phyloP scores from a whole-genome alignment of 2,113 vertebrate species.

The Plotosus lineatus region DNA sequence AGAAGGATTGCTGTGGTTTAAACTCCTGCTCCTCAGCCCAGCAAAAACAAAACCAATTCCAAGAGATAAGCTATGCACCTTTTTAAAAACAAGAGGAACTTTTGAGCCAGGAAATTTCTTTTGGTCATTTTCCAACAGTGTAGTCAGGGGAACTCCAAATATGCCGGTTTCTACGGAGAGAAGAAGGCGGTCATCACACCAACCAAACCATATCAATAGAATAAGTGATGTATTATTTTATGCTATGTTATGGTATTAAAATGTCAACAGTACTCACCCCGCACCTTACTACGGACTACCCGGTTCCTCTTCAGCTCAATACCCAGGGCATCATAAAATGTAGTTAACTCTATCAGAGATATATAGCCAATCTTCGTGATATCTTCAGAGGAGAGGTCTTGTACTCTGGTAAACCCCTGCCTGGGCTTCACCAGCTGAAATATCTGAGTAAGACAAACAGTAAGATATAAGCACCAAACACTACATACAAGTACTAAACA shows the following conservation, averaged over 20 bases:
- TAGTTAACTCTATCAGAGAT: slow-evolving; percentile 82
- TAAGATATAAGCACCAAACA: not conserved
- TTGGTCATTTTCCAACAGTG: slow-evolving; percentile 85
- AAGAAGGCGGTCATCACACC: not conserved
- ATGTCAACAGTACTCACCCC: slow-evolving; percentile 70
- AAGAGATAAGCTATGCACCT: slow-evolving; percentile 68
- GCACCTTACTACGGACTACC: slow-evolving; percentile 72
- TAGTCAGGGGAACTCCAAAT: slow-evolving; percentile 84
- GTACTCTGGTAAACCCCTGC: slow-evolving; percentile 79
- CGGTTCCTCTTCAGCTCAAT: slow-evolving; percentile 84
- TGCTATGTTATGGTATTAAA: too few relatives aligned
- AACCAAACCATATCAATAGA: not conserved
- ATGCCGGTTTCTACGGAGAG: slow-evolving; percentile 80
- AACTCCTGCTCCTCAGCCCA: slow-evolving; percentile 5
- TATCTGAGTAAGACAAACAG: slow-evolving; percentile 65
- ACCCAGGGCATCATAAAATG: slow-evolving; percentile 81
- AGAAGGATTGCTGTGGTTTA: not conserved
- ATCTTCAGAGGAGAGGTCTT: slow-evolving; percentile 81
- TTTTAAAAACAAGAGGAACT: slow-evolving; percentile 90
- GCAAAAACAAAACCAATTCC: slow-evolving; percentile 23
- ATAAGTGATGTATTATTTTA: not conserved
- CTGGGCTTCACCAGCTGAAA: slow-evolving; percentile 77
- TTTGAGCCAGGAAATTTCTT: slow-evolving; percentile 84
- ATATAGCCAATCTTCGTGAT: slow-evolving; percentile 87
- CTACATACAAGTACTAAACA: too few relatives aligned